A percentile compares a stretch with the other conserved stretches of the same genome.
Conservation (phyloP, 2,888 invertebrate genomes). For the Stenchaetothrips biformis region DNA sequence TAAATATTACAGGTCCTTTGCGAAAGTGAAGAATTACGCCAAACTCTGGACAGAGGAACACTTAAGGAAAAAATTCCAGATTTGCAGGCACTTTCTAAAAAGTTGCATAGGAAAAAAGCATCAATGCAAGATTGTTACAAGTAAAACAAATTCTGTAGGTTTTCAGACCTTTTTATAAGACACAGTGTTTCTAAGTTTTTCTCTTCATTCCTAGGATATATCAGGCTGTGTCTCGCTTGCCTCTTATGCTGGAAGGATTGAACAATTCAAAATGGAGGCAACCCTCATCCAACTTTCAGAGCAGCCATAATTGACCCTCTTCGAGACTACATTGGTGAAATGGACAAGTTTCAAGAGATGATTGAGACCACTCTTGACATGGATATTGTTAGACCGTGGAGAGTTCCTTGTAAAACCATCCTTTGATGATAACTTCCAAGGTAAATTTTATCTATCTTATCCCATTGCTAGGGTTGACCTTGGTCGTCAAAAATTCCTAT, state of each 20-base stretch:
- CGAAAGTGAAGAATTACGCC: constrained; percentile 53
- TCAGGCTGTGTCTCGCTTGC: constrained; percentile 65
- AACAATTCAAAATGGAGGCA: constrained; percentile 51
- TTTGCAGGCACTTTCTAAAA: constrained; percentile 71
- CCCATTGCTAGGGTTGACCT: not conserved
- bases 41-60: constrained; percentile 71
- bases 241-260: constrained; percentile 62
- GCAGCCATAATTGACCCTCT: constrained; percentile 67
- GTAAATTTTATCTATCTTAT: constrained; percentile 44
- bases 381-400: constrained; percentile 73
- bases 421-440: constrained; percentile 76
- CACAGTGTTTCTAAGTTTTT: not conserved
- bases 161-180: not conserved
- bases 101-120: constrained; percentile 73
- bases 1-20: not conserved
- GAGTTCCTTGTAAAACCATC: constrained; percentile 83
- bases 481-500: constrained; percentile 26
- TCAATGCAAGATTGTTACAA: constrained; percentile 76
- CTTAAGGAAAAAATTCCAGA: constrained; percentile 80
- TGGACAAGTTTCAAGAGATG: constrained; percentile 80
- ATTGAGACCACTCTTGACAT: constrained; percentile 85
- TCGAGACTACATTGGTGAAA: constrained; percentile 59
- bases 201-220: constrained; percentile 53
- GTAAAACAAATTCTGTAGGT: constrained; percentile 40
- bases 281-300: constrained; percentile 53